phyloP scores from a whole-genome alignment of 1,140 invertebrate genomes.

The Leptinotarsa defecta region DNA sequence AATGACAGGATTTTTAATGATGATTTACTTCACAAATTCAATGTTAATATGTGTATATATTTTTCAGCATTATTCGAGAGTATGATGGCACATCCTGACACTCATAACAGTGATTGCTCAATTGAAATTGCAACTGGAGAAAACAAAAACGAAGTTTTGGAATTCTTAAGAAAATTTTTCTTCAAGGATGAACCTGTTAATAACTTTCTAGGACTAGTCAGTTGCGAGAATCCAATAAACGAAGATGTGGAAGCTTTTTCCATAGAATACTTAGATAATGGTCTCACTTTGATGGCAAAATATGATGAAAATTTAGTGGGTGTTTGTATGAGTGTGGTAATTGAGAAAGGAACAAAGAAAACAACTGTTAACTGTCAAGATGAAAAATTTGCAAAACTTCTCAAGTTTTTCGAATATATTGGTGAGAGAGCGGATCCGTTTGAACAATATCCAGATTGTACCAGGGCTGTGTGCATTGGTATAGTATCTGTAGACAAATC shows the following conservation, averaged over 20 bases:
- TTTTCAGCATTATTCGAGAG: too few species aligned
- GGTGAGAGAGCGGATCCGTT: constrained; percentile 63
- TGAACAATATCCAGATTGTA: constrained; percentile 61
- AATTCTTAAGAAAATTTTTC: constrained; percentile 60
- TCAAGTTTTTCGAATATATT: constrained; percentile 44
- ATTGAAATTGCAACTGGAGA: constrained; percentile 8
- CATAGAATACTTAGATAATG: constrained; percentile 61
- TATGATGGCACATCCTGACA: background rate
- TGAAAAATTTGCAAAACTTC: background rate
- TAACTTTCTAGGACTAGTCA: constrained; percentile 59
- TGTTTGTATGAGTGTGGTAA: constrained; percentile 55
- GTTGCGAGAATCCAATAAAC: constrained; percentile 65
- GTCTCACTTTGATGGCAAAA: constrained; percentile 67
- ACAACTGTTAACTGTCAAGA: background rate
- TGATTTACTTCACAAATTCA: too few species aligned
- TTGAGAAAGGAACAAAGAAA: constrained; percentile 48
- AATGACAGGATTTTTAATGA: too few species aligned
- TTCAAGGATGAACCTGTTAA: constrained; percentile 77
- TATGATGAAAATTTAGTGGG: constrained; percentile 66
- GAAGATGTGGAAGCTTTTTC: constrained; percentile 69
- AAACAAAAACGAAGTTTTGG: constrained; percentile 44
- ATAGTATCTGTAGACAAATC: constrained; percentile 69
- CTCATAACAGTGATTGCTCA: background rate
- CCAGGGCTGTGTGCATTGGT: constrained; percentile 64
- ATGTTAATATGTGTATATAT: too few species aligned